Base-by-base conservation (phyloP, 2,888 invertebrate genomes). In the Anaspis maculata region DNA sequence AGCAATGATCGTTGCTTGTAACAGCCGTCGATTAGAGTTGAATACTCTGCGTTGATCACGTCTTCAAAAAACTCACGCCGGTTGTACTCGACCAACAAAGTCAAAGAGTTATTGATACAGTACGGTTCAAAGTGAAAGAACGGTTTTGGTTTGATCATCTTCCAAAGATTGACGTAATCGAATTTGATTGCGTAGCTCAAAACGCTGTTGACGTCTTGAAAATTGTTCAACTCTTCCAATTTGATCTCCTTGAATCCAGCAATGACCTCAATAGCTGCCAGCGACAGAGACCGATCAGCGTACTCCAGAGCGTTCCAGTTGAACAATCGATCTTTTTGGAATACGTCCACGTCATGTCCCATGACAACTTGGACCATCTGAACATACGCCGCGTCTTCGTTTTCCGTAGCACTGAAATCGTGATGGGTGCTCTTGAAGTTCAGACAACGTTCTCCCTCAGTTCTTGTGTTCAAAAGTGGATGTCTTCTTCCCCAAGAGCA, bases 401-500 rank as follows among this genome's bases (percentile, higher is more conserved):
- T n/a, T n/a, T n/a, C n/a, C n/a, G n/a, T n/a, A n/a, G n/a, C n/a
- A n/a, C n/a, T n/a, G n/a, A n/a, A n/a, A n/a, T n/a, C n/a, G n/a
- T n/a, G n/a, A n/a, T n/a, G n/a, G n/a, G n/a, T n/a, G n/a, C n/a
- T n/a, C n/a, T n/a, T n/a, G 13, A 15, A 13, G 7, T 12, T 3
- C 14, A 9, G 12, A 26, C 10, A 14, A 3, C 10, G 7, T 26
- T 26, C 3, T 26, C 26, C 3, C n/a, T 26, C 10, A 2, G 14
- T 13, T 12, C 4, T n/a, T 3, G 13, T 26, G 10, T 11, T 26
- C 10, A 26, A 7, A 12, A 13, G 13, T n/a, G 6, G 3, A 7
- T 26, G 26, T 4, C 6, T 26, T 26, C 15, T n/a, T 15, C 26
- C 26, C 26, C 26, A 26, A 4, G 26, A 26, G 9, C 15, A 26